Evolutionary conservation across 2,888 invertebrate species (phyloP).

Genomic region (Julus scanicus): DNA sequence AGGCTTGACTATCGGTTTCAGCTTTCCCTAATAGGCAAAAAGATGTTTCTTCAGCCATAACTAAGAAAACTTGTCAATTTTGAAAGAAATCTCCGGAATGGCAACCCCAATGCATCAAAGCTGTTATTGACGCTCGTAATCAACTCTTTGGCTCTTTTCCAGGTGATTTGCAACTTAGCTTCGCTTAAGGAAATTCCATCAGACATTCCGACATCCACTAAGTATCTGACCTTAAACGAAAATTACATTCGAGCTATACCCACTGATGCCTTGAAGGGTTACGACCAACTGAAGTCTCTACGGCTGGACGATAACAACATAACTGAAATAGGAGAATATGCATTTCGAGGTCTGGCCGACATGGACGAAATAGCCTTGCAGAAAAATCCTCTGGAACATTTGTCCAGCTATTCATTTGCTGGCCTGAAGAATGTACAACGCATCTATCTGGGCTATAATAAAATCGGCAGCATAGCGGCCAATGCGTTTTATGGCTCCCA

Average conservation of each 20-base stretch:
- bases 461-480: slow-evolving; percentile 70
- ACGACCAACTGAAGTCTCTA: slow-evolving; percentile 82
- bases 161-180: slow-evolving; percentile 91
- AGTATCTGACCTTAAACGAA: slow-evolving; percentile 85
- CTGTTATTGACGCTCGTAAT: neutral
- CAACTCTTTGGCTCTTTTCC: slow-evolving; percentile 61
- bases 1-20: neutral
- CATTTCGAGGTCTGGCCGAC: slow-evolving; percentile 82
- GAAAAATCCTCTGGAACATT: slow-evolving; percentile 82
- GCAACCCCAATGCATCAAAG: neutral
- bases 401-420: slow-evolving; percentile 86
- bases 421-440: slow-evolving; percentile 81
- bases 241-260: slow-evolving; percentile 85
- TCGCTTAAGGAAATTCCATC: slow-evolving; percentile 80
- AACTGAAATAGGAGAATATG: slow-evolving; percentile 82
- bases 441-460: slow-evolving; percentile 67
- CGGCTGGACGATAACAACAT: slow-evolving; percentile 89
- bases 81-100: neutral
- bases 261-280: slow-evolving; percentile 84
- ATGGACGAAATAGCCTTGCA: slow-evolving; percentile 79
- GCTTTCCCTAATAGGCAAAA: neutral
- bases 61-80: neutral
- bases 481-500: slow-evolving; percentile 87
- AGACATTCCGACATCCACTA: slow-evolving; percentile 79
- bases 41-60: neutral